Percentiles rank a stretch among this genome's conserved stretches.
Evolutionary conservation across 2,888 invertebrate species (phyloP).

Genomic region (Trachelus troglodyta): DNA sequence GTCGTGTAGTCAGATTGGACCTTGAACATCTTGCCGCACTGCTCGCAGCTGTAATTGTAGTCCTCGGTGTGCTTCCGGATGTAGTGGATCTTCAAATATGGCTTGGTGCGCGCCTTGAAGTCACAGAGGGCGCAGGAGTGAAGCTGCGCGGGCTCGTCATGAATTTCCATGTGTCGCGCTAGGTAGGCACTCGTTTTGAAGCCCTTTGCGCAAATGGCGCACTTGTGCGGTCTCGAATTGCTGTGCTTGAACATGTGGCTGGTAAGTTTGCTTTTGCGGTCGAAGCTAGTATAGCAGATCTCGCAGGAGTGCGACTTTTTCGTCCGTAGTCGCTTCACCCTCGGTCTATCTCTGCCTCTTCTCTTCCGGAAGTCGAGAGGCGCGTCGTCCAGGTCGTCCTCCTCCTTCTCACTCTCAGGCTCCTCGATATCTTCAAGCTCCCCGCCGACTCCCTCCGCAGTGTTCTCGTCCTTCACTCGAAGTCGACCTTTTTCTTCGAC

Average conservation of each 20-base stretch:
- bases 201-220: constrained; percentile 50
- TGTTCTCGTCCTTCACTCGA: constrained; percentile 2
- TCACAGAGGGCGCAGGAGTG: constrained; percentile 53
- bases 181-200: constrained; percentile 55
- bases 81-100: constrained; percentile 57
- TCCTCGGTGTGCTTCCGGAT: constrained; percentile 56
- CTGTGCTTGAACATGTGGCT: constrained; percentile 57
- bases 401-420: constrained; percentile 21
- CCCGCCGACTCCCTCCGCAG: neutral
- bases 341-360: constrained; percentile 8
- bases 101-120: constrained; percentile 54
- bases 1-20: constrained; percentile 68
- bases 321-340: constrained; percentile 18
- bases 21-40: constrained; percentile 70
- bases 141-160: constrained; percentile 48
- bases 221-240: constrained; percentile 55
- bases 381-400: constrained; percentile 45
- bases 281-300: constrained; percentile 50
- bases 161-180: constrained; percentile 54
- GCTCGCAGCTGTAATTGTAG: constrained; percentile 69
- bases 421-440: constrained; percentile 1
- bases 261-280: constrained; percentile 51
- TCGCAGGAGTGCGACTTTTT: constrained; percentile 49
- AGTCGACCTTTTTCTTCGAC: constrained; percentile 22
- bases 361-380: constrained; percentile 43